Conservation (phyloP, 1,140 invertebrate genomes). For the Lasaia peninsularis region DNA sequence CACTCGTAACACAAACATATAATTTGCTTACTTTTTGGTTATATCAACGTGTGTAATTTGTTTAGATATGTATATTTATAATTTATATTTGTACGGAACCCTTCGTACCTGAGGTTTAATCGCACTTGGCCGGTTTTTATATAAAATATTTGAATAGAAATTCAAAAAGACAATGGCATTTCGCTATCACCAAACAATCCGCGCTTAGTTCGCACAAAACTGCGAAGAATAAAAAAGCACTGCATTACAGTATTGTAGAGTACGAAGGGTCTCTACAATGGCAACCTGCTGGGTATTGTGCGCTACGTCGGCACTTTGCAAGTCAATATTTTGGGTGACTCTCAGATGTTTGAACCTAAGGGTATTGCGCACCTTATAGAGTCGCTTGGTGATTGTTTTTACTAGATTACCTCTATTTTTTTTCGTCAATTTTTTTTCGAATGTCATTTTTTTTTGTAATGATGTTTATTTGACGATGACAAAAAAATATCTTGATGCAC, state of each 20-base stretch:
- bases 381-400: slow-evolving; percentile 43
- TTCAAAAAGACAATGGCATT: slow-evolving; percentile 11
- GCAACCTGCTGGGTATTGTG: slow-evolving; percentile 67
- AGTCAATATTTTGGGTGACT: slow-evolving; percentile 74
- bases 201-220: slow-evolving; percentile 39
- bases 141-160: not conserved
- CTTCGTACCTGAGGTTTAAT: too few species aligned
- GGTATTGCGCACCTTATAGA: slow-evolving; percentile 62
- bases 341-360: slow-evolving; percentile 46
- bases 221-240: slow-evolving; percentile 58
- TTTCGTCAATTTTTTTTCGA: slow-evolving; percentile 37
- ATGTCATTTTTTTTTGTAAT: slow-evolving; percentile 6
- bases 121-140: too few species aligned
- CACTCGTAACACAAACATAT: too few species aligned
- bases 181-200: slow-evolving; percentile 29
- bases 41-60: too few species aligned
- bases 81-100: too few species aligned
- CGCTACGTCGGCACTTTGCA: slow-evolving; percentile 62
- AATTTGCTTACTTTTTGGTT: too few species aligned
- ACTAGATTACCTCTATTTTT: slow-evolving; percentile 55
- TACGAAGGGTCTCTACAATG: slow-evolving; percentile 53
- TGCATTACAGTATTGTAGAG: slow-evolving; percentile 63
- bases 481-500: too few species aligned
- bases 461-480: too few species aligned
- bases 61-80: too few species aligned